Conservation (phyloP, 2,888 invertebrate species). For the Syritta pipiens region DNA sequence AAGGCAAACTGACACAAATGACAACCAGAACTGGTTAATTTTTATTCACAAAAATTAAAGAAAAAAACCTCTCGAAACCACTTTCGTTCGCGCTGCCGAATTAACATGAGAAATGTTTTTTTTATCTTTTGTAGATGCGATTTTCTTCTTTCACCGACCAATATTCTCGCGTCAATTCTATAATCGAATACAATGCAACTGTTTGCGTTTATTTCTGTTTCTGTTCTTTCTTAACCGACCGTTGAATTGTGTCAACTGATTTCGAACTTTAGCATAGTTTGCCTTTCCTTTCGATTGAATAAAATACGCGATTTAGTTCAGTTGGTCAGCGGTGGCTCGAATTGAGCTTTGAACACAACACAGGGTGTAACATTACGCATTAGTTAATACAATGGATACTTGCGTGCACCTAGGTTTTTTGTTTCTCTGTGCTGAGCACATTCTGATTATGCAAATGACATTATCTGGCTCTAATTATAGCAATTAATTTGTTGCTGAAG, state of each 20-base stretch:
- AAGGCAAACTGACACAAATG: background rate
- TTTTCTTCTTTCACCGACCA: background rate
- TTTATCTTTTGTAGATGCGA: background rate
- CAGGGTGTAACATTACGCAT: background rate
- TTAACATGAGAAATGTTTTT: slow-evolving; percentile 22
- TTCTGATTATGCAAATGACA: too few relatives aligned
- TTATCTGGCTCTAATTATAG: too few relatives aligned
- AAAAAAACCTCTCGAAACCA: slow-evolving; percentile 12
- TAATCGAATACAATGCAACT: background rate
- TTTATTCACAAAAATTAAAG: background rate
- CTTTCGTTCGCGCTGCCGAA: slow-evolving; percentile 32
- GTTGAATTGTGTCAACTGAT: slow-evolving; percentile 26
- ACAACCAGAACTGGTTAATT: slow-evolving; percentile 27
- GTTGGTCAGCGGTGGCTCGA: background rate
- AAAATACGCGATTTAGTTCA: slow-evolving; percentile 2
- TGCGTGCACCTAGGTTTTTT: too few relatives aligned
- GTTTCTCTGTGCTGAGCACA: too few relatives aligned
- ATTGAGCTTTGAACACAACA: background rate
- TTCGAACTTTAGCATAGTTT: slow-evolving; percentile 27
- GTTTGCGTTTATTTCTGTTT: background rate
- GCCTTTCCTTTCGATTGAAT: background rate
- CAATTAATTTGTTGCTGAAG: too few relatives aligned
- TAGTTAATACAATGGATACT: too few relatives aligned
- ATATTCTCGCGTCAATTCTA: background rate
- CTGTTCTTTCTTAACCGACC: background rate